phyloP scores from a whole-genome alignment of 2,113 vertebrate species.

The Hucho hucho region DNA sequence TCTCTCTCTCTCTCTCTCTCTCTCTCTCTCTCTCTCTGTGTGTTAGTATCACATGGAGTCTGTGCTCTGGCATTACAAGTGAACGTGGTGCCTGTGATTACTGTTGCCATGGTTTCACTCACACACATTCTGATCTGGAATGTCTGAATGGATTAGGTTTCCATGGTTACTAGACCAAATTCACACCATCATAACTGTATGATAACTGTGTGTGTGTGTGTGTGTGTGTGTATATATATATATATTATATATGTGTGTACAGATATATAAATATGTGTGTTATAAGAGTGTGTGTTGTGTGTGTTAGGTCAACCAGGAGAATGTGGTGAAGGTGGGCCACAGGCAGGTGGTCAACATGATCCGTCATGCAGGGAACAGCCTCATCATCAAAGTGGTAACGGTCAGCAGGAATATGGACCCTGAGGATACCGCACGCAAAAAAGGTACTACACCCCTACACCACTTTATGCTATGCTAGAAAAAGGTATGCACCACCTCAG shows the following conservation, averaged over 20 bases:
- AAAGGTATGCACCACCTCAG: too few species aligned
- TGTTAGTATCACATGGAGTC: too few species aligned
- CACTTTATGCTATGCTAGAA: background rate
- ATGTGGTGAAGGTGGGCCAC: constrained; percentile 97
- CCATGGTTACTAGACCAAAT: too few species aligned
- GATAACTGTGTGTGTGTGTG: background rate
- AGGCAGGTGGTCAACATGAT: constrained; percentile 99
- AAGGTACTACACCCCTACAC: constrained; percentile 77
- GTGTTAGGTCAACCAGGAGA: constrained; percentile 93
- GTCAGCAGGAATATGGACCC: constrained; percentile 94
- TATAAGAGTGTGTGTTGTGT: constrained; percentile 15
- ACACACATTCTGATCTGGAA: too few species aligned
- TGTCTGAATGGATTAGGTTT: too few species aligned
- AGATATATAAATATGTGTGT: background rate
- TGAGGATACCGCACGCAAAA: constrained; percentile 92
- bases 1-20: too few species aligned
- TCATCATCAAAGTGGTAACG: constrained; percentile 94
- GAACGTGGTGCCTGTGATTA: too few species aligned
- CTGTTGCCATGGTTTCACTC: too few species aligned
- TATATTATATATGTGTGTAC: too few species aligned
- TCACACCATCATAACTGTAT: background rate
- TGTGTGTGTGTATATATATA: too few species aligned
- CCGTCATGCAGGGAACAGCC: constrained; percentile 90
- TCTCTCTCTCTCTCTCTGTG: too few species aligned
- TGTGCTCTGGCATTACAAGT: too few species aligned